phyloP scores from a whole-genome alignment of 2,113 vertebrate species.

The Phocoena phocoena region DNA sequence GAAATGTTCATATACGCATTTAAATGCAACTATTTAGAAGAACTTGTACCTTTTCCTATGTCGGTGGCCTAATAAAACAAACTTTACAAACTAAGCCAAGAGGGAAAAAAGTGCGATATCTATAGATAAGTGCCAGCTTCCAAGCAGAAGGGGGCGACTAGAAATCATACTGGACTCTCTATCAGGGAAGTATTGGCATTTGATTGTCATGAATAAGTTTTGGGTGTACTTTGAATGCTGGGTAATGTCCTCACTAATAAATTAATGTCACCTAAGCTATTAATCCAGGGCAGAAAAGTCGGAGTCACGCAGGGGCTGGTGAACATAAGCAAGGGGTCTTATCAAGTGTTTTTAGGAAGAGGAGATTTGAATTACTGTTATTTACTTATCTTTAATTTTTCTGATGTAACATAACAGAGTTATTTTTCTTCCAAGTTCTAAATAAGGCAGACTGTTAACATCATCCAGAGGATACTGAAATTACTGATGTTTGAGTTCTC shows the following conservation, averaged over 20 bases:
- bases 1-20: conserved; percentile 73
- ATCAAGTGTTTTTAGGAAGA: neutral
- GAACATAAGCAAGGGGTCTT: neutral
- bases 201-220: conserved; percentile 45
- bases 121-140: conserved; percentile 45
- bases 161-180: neutral
- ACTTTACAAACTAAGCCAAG: conserved; percentile 58
- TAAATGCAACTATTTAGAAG: conserved; percentile 74
- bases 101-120: neutral
- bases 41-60: conserved; percentile 18
- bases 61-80: conserved; percentile 66
- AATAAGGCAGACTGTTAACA: neutral
- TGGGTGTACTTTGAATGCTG: neutral
- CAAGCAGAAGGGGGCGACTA: neutral
- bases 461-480: neutral
- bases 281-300: neutral
- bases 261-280: neutral
- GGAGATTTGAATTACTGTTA: neutral
- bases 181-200: neutral
- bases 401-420: neutral
- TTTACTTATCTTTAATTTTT: conserved; percentile 34
- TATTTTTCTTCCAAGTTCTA: neutral
- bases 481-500: neutral
- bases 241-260: conserved; percentile 13
- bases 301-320: neutral